Percentiles rank a stretch among this genome's conserved stretches.
phyloP scores from a whole-genome alignment of 2,888 invertebrate genomes.

The Steinernema hermaphroditum region DNA sequence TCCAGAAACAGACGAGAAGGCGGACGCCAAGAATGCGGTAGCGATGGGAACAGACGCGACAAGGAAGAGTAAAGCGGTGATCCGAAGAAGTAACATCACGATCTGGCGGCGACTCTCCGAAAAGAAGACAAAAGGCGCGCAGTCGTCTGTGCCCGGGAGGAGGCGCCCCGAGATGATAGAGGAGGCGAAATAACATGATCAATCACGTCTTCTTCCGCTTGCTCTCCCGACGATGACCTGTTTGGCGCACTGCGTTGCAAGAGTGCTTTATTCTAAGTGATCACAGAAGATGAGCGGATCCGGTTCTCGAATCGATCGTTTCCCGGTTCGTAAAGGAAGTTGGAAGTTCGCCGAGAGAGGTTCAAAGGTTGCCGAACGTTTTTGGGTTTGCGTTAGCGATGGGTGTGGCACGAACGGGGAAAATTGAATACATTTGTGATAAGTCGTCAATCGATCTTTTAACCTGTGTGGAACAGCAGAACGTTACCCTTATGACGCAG shows the following conservation, averaged over 20 bases:
- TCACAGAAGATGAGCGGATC: background rate
- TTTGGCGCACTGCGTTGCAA: conserved; percentile 1
- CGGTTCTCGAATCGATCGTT: conserved; percentile 12
- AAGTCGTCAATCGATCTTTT: too few species aligned
- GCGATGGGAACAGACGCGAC: conserved; percentile 1
- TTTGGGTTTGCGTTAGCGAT: too few species aligned
- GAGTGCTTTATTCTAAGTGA: background rate
- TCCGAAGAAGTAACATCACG: conserved; percentile 1
- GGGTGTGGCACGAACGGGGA: too few species aligned
- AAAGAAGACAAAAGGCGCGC: conserved; percentile 8
- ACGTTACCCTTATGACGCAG: too few species aligned
- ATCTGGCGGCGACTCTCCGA: background rate
- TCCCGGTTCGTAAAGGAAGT: background rate
- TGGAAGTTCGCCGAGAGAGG: background rate
- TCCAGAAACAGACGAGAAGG: conserved; percentile 58
- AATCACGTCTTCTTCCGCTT: conserved; percentile 11
- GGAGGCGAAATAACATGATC: conserved; percentile 19
- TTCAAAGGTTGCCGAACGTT: background rate
- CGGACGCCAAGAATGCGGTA: conserved; percentile 55
- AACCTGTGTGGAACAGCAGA: too few species aligned
- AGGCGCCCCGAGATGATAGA: background rate
- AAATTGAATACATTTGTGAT: too few species aligned
- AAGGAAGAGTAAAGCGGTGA: conserved; percentile 1
- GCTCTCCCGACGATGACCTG: conserved; percentile 1
- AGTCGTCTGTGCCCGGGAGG: background rate